phyloP scores from a whole-genome alignment of 2,888 invertebrate species.

The Leucoma salicis region DNA sequence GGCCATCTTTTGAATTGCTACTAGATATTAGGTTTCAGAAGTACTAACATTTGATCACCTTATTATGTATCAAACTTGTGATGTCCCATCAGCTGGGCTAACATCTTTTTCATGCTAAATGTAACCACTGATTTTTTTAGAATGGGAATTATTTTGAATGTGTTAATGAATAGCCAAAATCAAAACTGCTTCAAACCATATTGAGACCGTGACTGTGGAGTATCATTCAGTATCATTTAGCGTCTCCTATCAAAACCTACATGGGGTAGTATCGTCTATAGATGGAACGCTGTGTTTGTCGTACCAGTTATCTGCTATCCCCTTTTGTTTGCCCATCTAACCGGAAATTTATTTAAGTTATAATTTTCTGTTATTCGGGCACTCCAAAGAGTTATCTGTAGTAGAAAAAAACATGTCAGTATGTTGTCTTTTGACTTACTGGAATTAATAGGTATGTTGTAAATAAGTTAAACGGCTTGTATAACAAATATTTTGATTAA shows the following conservation, averaged over 20 bases:
- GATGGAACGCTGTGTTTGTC: slow-evolving; percentile 66
- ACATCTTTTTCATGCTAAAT: too few species aligned
- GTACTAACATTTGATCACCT: too few species aligned
- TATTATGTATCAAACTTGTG: too few species aligned
- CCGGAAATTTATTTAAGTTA: slow-evolving; percentile 80
- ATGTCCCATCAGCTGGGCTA: too few species aligned
- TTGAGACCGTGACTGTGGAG: slow-evolving; percentile 45
- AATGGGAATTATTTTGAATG: too few species aligned
- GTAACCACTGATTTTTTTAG: too few species aligned
- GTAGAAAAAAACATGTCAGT: slow-evolving; percentile 29
- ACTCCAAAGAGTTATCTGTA: slow-evolving; percentile 46
- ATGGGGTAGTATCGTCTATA: slow-evolving; percentile 68
- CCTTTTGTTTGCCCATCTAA: slow-evolving; percentile 69
- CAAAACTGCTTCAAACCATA: slow-evolving; percentile 4
- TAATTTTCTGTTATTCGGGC: slow-evolving; percentile 76
- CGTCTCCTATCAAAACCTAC: slow-evolving; percentile 72
- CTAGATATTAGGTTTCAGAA: too few species aligned
- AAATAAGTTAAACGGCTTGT: background rate
- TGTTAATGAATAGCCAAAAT: too few species aligned
- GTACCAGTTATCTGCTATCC: slow-evolving; percentile 61
- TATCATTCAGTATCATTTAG: slow-evolving; percentile 47
- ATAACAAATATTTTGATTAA: too few species aligned
- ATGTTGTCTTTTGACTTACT: slow-evolving; percentile 56
- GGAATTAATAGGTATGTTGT: background rate
- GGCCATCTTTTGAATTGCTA: too few species aligned